A percentile compares a stretch with the other conserved stretches of the same genome.
phyloP scores from a whole-genome alignment of 1,140 invertebrate species.

The Samia ricini region DNA sequence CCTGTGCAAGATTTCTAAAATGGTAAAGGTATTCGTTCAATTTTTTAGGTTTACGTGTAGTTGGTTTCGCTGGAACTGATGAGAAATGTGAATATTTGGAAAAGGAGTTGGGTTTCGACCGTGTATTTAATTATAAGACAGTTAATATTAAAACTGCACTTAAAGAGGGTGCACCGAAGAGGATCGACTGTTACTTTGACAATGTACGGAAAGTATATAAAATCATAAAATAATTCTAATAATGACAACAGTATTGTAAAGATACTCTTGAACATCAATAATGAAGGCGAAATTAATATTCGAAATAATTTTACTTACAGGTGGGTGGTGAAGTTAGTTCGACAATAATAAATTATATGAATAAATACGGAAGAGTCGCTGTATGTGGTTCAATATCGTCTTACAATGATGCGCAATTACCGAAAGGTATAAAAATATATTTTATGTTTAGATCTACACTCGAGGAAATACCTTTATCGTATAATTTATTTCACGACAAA shows the following conservation, averaged over 20 bases:
- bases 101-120: conserved; percentile 80
- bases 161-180: conserved; percentile 81
- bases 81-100: conserved; percentile 81
- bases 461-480: no score
- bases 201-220: conserved; percentile 76
- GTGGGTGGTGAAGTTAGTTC: conserved; percentile 83
- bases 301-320: conserved; percentile 49
- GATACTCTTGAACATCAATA: no score
- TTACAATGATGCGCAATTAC: conserved; percentile 72
- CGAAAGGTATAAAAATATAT: conserved; percentile 48
- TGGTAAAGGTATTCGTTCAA: not conserved
- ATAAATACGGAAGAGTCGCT: conserved; percentile 79
- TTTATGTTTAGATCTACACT: not conserved
- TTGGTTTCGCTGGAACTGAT: conserved; percentile 81
- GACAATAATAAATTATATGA: conserved; percentile 81
- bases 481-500: no score
- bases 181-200: conserved; percentile 86
- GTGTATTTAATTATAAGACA: conserved; percentile 81
- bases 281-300: no score
- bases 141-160: conserved; percentile 72
- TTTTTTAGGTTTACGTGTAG: conserved; percentile 71
- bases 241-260: no score
- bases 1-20: not conserved
- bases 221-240: no score
- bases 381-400: conserved; percentile 82